Base-by-base conservation (phyloP, 2,888 invertebrate species). In the Chelonus formosanus region DNA sequence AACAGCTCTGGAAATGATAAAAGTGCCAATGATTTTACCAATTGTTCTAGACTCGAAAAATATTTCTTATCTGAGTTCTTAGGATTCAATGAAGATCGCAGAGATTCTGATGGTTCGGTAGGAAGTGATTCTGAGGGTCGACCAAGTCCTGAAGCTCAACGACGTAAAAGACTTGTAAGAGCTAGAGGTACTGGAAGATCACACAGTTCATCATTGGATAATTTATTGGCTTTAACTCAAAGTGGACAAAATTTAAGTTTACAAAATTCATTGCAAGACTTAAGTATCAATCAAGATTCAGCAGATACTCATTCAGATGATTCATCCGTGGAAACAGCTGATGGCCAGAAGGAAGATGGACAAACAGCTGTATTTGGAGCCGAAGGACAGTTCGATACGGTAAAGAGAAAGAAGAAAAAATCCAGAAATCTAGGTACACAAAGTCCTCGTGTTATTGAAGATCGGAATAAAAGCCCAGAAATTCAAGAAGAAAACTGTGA, bases 111-210 rank as follows among this genome's bases (percentile, higher is more conserved):
- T 75, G 95, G 94, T 2, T 94, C 94, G 77, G 95, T 95, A 0
- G 95, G 95, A 4, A 95, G 95, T 84, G 95, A 95, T 77, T 94
- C 94, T 78, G 95, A 95, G 80, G 95, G 95, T 1, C 89, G 90
- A 73, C 94, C 94, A 3, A 95, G 94, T 83, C 95, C 95, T 0
- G 94, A 94, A 79, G 83, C 83, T 0, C 94, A 95, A 80, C 85
- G 94, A 5, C 87, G 94, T 67, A 95, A 95, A 79, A 88, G 92
- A 45, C 84, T 94, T 66, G 94, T 94, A 0, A 88, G 94, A 8
- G 93, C 94, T 4, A 87, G 95, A 52, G 94, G 94, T 4, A 92
- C 93, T 0, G 93, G 93, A 0, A 86, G 94, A 57, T 93, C 93
- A 8, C 93, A 94, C 81, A 92, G 92, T 65, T 92, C 92, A 0